These are phyloP conservation scores for Nannospalax galili DNA, from an alignment of 2,113 vertebrate genomes.

Conservation along the genomic window DNA sequence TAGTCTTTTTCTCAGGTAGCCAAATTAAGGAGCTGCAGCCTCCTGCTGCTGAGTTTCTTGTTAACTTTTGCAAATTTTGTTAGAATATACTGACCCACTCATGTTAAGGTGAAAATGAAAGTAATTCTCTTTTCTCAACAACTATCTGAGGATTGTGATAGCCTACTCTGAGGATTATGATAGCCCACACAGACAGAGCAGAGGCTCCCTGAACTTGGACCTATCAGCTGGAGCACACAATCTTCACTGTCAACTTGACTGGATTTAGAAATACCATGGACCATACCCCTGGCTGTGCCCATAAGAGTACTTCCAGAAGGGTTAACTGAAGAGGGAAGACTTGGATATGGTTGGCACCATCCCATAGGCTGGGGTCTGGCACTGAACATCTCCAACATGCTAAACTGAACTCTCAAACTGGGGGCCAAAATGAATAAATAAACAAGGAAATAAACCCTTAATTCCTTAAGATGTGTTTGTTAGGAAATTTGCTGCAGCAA, in stretches of 20 bases:
- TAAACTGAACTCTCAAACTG: not conserved
- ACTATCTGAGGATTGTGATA: not conserved
- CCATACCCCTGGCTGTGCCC: not conserved
- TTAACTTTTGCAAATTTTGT: conserved; percentile 20
- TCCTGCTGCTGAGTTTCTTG: not conserved
- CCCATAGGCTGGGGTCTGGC: not conserved
- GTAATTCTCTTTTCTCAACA: not conserved
- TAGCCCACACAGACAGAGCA: not conserved
- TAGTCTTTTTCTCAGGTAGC: not conserved
- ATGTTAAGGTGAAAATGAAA: not conserved
- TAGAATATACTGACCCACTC: not conserved
- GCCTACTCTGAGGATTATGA: not conserved
- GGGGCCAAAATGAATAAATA: not conserved
- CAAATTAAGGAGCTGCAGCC: conserved; percentile 31
- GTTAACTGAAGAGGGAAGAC: not conserved
- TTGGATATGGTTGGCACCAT: too few relatives aligned
- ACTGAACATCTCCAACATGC: not conserved
- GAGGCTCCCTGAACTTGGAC: not conserved
- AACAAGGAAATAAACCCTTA: not conserved
- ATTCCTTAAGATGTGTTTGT: not conserved
- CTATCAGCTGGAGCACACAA: too few relatives aligned
- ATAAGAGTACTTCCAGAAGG: not conserved
- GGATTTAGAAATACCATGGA: not conserved
- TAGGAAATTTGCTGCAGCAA: not conserved
- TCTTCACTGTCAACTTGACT: not conserved